phyloP scores from a whole-genome alignment of 2,888 invertebrate genomes.

The Euphydryas editha region DNA sequence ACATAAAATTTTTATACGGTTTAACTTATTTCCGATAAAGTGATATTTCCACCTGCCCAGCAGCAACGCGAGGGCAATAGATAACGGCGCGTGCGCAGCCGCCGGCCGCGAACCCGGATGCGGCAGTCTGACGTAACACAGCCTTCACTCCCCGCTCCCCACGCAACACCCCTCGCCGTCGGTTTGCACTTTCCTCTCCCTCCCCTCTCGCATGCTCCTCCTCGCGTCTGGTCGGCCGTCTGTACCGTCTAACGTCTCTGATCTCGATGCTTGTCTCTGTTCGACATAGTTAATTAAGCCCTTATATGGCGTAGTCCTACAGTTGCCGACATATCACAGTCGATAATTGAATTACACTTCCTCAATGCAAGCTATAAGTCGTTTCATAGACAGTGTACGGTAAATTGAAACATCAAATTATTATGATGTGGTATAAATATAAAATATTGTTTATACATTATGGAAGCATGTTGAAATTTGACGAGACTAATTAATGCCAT shows the following conservation, averaged over 20 bases:
- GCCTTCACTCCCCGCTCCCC: constrained; percentile 58
- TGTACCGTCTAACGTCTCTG: constrained; percentile 60
- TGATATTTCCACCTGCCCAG: constrained; percentile 53
- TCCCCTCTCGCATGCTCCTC: constrained; percentile 50
- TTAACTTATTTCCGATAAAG: constrained; percentile 11
- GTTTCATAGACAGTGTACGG: constrained; percentile 9
- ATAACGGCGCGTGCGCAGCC: constrained; percentile 62
- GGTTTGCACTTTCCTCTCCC: constrained; percentile 38
- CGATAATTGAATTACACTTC: constrained; percentile 40
- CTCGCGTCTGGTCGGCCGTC: constrained; percentile 73
- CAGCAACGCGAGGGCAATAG: constrained; percentile 43
- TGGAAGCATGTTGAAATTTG: constrained; percentile 22
- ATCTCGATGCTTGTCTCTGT: constrained; percentile 47
- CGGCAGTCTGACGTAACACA: constrained; percentile 75
- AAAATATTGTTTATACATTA: constrained; percentile 1
- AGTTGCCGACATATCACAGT: constrained; percentile 32
- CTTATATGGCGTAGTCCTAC: constrained; percentile 46
- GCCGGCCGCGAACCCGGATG: constrained; percentile 82
- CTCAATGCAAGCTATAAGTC: constrained; percentile 16
- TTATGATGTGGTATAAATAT: background rate
- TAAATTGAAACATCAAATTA: constrained; percentile 4
- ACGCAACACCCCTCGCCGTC: constrained; percentile 40
- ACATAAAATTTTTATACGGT: background rate
- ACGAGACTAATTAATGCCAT: constrained; percentile 64
- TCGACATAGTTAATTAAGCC: constrained; percentile 55